Evolutionary conservation across 2,113 vertebrate genomes (phyloP), one percentile per base, ranked within the genome.

Genomic region (Hyaena hyaena): DNA sequence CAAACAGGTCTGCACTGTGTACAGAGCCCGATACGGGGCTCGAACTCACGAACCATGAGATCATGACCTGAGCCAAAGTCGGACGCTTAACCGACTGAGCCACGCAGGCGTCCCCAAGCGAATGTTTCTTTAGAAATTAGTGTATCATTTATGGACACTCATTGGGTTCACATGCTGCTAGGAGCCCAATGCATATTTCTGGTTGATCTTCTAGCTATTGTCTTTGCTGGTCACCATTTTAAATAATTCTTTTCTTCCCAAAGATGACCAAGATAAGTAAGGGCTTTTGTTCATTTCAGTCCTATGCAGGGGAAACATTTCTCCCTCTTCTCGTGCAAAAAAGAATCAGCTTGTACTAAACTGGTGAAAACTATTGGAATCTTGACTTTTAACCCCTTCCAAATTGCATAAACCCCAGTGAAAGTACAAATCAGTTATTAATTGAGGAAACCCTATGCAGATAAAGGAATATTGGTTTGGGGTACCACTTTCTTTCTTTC

Each of bases 361-460:
- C 2, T 16, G 35, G 58, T 82, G 2, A 21, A 68, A 94, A 11
- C 26, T 88, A 43, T 50, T 83, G 39, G 2, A 66, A 68, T 33
- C 66, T 88, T 74, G 35, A 92, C 58, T 16, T 92, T 92, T 45
- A 94, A 92, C 11, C 16, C 68, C 50, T 83, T 92, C 50, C 68
- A 88, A 96, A 76, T 35, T 43, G 39, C 77, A 83, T 48, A 83
- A 83, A 58, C 21, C 31, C 48, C 33, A 83, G 28, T 11, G 81
- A 55, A 74, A 63, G 48, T 63, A 48, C 17, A 91, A 66, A 66
- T 87, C 19, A 66, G 17, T 83, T n/a, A 69, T 53, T 63, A 50
- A 53, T 53, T 69, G 87, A 58, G 31, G 26, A 81, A 48, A 90
- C 6, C 2, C 12, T 81, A 55, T 81, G 33, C 24, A 61, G 45